phyloP scores from a whole-genome alignment of 2,797 vertebrate genomes.

The Calcarius lapponicus region DNA sequence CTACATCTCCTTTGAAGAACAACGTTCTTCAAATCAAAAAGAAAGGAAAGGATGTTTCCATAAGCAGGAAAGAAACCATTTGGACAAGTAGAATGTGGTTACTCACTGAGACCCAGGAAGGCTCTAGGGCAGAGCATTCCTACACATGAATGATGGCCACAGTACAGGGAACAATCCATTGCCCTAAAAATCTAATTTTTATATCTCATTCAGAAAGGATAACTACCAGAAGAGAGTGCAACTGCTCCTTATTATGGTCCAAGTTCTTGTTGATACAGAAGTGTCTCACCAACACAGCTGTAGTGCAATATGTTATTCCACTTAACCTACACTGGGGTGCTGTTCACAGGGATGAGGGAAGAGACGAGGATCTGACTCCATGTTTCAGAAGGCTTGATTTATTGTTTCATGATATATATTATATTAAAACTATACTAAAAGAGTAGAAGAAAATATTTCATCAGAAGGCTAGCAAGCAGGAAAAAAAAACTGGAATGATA shows the following conservation, averaged over 20 bases:
- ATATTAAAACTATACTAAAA: too few relatives aligned
- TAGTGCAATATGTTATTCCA: not conserved
- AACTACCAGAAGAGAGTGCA: not conserved
- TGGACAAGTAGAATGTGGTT: not conserved
- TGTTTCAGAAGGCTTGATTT: too few relatives aligned
- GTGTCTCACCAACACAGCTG: not conserved
- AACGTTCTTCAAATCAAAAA: not conserved
- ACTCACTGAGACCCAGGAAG: not conserved
- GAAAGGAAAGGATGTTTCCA: not conserved
- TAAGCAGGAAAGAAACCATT: not conserved
- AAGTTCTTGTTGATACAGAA: not conserved
- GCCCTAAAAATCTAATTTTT: not conserved
- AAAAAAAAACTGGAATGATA: too few relatives aligned
- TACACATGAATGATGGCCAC: rapidly evolving
- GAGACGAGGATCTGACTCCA: too few relatives aligned
- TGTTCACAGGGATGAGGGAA: too few relatives aligned
- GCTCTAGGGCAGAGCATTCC: not conserved
- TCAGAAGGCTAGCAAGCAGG: too few relatives aligned
- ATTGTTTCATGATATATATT: too few relatives aligned
- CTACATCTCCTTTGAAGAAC: not conserved
- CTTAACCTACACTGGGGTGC: not conserved
- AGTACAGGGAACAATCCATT: not conserved
- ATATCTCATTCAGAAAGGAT: not conserved
- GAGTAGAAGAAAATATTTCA: too few relatives aligned
- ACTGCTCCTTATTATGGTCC: not conserved